Evolutionary conservation across 2,888 invertebrate species (phyloP).

Genomic region (Sepiola atlantica): DNA sequence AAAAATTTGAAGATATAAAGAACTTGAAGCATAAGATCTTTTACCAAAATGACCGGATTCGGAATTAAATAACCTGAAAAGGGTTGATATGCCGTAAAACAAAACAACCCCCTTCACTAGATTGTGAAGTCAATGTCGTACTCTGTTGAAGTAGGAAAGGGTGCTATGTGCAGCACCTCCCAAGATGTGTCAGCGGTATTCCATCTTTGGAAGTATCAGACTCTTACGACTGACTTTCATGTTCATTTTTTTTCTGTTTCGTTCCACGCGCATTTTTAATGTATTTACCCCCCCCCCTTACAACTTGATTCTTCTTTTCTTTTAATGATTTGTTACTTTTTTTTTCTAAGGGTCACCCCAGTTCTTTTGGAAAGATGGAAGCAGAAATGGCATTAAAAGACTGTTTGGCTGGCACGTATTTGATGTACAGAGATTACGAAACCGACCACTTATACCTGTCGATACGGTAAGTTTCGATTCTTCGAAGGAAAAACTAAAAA

Average conservation of each 20-base stretch:
- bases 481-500: too few species aligned
- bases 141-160: too few species aligned
- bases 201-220: too few species aligned
- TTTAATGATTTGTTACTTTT: neutral
- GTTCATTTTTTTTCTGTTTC: neutral
- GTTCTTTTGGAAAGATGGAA: slow-evolving; percentile 59
- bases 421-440: slow-evolving; percentile 59
- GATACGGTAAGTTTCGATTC: slow-evolving; percentile 58
- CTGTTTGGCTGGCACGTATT: slow-evolving; percentile 57
- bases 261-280: neutral
- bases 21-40: too few species aligned
- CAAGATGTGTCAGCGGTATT: too few species aligned
- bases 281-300: neutral
- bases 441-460: slow-evolving; percentile 58
- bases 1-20: neutral
- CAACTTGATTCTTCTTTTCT: neutral
- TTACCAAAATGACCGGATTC: too few species aligned
- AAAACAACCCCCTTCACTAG: too few species aligned
- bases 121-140: too few species aligned
- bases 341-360: slow-evolving; percentile 54
- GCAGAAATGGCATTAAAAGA: slow-evolving; percentile 57
- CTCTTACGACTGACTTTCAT: too few species aligned
- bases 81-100: too few species aligned
- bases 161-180: too few species aligned
- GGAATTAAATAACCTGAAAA: too few species aligned